A percentile compares a stretch with the other conserved stretches of the same genome.
These are phyloP conservation scores for Paramormyrops kingsleyae DNA, from an alignment of 2,113 vertebrate species.

Conservation along the genomic window DNA sequence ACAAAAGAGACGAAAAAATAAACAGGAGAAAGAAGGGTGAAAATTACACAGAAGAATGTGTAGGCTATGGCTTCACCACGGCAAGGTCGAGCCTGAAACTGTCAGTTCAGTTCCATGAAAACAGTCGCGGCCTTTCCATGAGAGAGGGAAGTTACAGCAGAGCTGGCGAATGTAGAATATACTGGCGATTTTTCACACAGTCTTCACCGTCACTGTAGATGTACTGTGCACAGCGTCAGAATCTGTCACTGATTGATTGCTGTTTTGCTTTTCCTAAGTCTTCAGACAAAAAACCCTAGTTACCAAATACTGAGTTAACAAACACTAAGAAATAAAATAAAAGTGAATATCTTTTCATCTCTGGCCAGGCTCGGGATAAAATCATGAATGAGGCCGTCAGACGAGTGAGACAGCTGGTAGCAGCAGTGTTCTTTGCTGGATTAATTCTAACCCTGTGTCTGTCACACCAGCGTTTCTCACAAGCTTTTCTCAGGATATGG, in stretches of 20 bases:
- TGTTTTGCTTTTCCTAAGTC: not conserved
- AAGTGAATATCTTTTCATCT: not conserved
- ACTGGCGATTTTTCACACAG: not conserved
- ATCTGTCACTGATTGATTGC: not conserved
- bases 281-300: not conserved
- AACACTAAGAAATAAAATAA: not conserved
- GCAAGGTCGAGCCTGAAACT: not conserved
- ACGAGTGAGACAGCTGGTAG: not conserved
- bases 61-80: not conserved
- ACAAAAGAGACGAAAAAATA: not conserved
- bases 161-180: not conserved
- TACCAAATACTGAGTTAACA: not conserved
- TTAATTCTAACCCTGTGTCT: constrained; percentile 3
- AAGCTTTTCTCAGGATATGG: not conserved
- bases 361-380: not conserved
- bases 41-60: not conserved
- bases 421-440: not conserved
- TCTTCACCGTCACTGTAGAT: not conserved
- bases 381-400: not conserved
- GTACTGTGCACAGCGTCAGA: not conserved
- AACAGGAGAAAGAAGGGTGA: not conserved
- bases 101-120: not conserved
- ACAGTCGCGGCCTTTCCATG: not conserved
- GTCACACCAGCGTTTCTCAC: not conserved
- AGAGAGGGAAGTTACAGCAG: not conserved